Percentiles rank a stretch among this genome's conserved stretches.
These are phyloP conservation scores for Xenentodon cancila DNA, from an alignment of 2,797 vertebrate species.

Conservation along the genomic window DNA sequence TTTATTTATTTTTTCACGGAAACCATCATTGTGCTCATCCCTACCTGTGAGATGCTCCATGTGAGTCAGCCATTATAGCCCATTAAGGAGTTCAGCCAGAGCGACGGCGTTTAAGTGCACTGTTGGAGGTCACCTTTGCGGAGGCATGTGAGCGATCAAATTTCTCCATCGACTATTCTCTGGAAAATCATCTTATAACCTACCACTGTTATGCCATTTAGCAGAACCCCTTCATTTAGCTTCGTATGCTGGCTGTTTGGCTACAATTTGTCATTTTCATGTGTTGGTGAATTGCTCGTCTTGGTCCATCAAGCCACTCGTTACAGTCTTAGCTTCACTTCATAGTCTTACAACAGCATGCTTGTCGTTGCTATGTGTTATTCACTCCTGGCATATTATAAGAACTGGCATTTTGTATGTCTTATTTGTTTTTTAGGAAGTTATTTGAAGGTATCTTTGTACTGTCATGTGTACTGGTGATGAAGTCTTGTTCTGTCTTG, in stretches of 20 bases:
- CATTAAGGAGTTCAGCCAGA: constrained; percentile 7
- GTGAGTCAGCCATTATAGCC: constrained; percentile 6
- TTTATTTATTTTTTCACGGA: constrained; percentile 6
- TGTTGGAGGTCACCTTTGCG: constrained; percentile 44
- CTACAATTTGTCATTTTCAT: constrained; percentile 11
- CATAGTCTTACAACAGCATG: constrained; percentile 36
- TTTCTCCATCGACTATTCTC: constrained; percentile 13
- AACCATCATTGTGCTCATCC: constrained; percentile 15
- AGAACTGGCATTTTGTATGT: too few species aligned
- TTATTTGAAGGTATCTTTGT: too few species aligned
- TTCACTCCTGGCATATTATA: too few species aligned
- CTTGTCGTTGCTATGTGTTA: background rate
- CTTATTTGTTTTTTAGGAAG: too few species aligned
- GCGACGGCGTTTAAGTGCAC: constrained; percentile 25
- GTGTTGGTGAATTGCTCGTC: constrained; percentile 37
- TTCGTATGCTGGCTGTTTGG: constrained; percentile 6
- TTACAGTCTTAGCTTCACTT: constrained; percentile 14
- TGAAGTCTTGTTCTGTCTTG: too few species aligned
- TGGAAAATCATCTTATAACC: constrained; percentile 19
- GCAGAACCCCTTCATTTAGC: constrained; percentile 18
- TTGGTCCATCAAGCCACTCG: constrained; percentile 23
- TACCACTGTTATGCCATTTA: constrained; percentile 7
- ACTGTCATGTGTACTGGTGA: too few species aligned
- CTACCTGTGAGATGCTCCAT: constrained; percentile 13
- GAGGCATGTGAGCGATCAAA: constrained; percentile 3